Evolutionary conservation across 1,140 invertebrate species (phyloP).

Genomic region (Leucophenga varia): DNA sequence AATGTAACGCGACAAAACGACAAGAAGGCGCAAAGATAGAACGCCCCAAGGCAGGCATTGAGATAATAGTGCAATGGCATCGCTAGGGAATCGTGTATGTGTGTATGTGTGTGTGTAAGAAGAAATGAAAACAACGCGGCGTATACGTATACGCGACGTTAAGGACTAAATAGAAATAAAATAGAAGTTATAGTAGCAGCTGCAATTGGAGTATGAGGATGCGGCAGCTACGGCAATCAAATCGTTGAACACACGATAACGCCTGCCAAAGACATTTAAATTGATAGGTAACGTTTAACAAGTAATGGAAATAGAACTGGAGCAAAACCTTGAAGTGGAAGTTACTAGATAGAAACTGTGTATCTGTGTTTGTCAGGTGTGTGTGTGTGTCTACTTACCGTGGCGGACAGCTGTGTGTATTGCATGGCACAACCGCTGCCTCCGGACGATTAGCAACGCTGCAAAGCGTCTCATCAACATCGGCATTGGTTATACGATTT

Average conservation of each 20-base stretch:
- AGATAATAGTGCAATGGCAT: conserved; percentile 35
- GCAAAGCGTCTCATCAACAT: conserved; percentile 77
- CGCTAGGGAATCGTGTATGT: neutral
- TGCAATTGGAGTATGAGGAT: conserved; percentile 6
- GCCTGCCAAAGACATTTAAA: conserved; percentile 32
- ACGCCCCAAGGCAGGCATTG: neutral
- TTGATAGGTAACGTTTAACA: conserved; percentile 29
- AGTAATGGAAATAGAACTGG: conserved; percentile 1
- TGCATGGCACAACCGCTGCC: conserved; percentile 75
- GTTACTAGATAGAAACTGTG: neutral
- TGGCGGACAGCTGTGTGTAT: conserved; percentile 80
- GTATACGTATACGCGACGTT: too few species aligned
- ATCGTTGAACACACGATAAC: conserved; percentile 47
- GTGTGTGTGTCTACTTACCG: conserved; percentile 66
- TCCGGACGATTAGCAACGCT: conserved; percentile 74
- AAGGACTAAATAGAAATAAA: too few species aligned
- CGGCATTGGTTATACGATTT: conserved; percentile 70
- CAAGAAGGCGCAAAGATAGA: conserved; percentile 2
- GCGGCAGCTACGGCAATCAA: conserved; percentile 51
- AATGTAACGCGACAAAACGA: too few species aligned
- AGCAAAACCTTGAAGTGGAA: conserved; percentile 4
- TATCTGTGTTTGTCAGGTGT: conserved; percentile 7
- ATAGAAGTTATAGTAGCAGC: neutral
- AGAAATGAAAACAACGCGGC: too few species aligned
- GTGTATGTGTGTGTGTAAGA: too few species aligned